These are phyloP conservation scores for Dryomyza anilis DNA, from an alignment of 2,888 invertebrate species.

Conservation along the genomic window DNA sequence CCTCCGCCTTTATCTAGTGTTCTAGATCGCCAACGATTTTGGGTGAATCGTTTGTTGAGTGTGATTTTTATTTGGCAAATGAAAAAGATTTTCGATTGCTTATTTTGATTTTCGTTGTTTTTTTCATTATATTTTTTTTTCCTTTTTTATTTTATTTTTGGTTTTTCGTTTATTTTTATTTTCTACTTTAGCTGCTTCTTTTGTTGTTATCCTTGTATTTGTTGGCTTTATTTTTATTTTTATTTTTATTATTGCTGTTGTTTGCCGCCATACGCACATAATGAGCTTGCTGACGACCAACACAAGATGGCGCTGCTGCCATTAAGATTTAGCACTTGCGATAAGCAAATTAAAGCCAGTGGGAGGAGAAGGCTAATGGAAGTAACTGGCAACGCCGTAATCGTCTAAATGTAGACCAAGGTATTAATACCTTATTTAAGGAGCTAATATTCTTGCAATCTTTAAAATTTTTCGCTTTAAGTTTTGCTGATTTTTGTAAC, in stretches of 20 bases:
- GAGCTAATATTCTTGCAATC: too few relatives aligned
- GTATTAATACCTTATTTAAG: too few relatives aligned
- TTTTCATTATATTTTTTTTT: not conserved
- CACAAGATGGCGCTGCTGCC: not conserved
- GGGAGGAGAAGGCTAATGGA: too few relatives aligned
- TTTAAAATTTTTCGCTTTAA: too few relatives aligned
- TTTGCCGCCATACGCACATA: not conserved
- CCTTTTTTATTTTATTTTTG: not conserved
- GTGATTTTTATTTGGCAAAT: not conserved
- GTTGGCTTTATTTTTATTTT: too few relatives aligned
- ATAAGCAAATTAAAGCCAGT: not conserved
- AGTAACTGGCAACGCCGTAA: too few relatives aligned
- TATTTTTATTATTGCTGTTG: too few relatives aligned
- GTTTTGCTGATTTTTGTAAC: too few relatives aligned
- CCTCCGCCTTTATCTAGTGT: not conserved
- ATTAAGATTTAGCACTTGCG: not conserved
- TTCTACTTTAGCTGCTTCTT: too few relatives aligned
- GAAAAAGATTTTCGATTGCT: not conserved
- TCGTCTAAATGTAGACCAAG: too few relatives aligned
- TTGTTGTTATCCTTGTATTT: too few relatives aligned
- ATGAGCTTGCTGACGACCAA: not conserved
- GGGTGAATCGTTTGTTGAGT: too few relatives aligned
- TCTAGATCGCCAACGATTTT: not conserved
- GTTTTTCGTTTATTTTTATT: not conserved
- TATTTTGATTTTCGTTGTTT: not conserved